These are phyloP conservation scores for Mesodorylaimus sp. DNA, from an alignment of 2,888 invertebrate genomes.

Conservation along the genomic window DNA sequence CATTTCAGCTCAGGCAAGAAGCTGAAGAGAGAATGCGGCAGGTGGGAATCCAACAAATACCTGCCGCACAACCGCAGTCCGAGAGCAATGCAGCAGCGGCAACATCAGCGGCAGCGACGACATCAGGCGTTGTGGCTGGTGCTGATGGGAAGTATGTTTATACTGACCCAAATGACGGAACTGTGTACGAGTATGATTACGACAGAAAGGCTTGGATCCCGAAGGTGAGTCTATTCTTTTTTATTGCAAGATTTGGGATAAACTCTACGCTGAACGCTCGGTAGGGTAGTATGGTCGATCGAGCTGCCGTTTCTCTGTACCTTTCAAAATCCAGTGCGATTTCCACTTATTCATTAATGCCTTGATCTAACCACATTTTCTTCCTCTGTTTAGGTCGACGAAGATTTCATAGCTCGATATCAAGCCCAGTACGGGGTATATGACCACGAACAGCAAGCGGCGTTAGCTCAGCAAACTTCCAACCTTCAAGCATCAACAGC, in stretches of 20 bases:
- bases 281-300: neutral
- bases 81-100: neutral
- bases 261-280: slow-evolving; percentile 4
- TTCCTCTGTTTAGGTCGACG: slow-evolving; percentile 51
- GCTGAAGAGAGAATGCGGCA: neutral
- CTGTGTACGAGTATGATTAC: slow-evolving; percentile 72
- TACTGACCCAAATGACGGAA: slow-evolving; percentile 48
- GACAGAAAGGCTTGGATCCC: slow-evolving; percentile 87
- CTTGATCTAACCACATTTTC: neutral
- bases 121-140: neutral
- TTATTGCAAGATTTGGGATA: neutral
- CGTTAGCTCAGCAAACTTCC: slow-evolving; percentile 1
- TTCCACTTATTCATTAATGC: neutral
- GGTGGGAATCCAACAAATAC: neutral
- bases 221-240: slow-evolving; percentile 40
- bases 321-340: neutral
- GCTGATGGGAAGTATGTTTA: neutral
- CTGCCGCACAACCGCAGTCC: neutral
- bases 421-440: slow-evolving; percentile 61
- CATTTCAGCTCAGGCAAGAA: slow-evolving; percentile 7
- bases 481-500: neutral
- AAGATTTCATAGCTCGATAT: slow-evolving; percentile 84
- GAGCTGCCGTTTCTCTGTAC: neutral
- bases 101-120: neutral
- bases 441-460: slow-evolving; percentile 12